Base-by-base conservation (phyloP, 2,888 invertebrate species). In the Rhagophthalmus giganteus region DNA sequence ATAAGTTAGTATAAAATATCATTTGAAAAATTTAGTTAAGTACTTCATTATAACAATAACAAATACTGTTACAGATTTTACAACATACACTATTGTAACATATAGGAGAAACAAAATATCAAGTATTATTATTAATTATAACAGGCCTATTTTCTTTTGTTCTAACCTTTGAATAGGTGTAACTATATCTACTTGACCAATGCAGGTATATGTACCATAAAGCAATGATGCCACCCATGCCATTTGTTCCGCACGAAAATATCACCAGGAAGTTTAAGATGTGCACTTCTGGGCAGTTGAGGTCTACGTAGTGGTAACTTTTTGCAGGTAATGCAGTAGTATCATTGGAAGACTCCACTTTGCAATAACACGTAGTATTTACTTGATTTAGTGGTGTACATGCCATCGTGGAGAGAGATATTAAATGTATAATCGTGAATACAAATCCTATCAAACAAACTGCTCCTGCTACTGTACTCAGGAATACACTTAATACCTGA, bases 151-250 rank as follows among this genome's bases (percentile, higher is more conserved):
- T 63, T 14, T 69, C 69, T 53, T 65, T 66, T 35, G 70, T 69
- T 37, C 65, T 54, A 16, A 74, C 73, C 62, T 72, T 71, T 2
- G 70, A 68, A 59, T 74, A 74, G 10, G 68, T 65, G 54, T 74
- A 70, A 34, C 66, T 61, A 52, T 73, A 73, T 14, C 75, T 67
- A 53, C 74, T 74, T 20, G 68, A 67, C 76, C 77, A 77, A 57
- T 78, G 76, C 32, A 77, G 63, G 53, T 74, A 73, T 42, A 78
- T 69, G 61, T 77, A 77, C 69, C 75, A 71, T 5, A 71, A 51
- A 31, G 74, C 70, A 7, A 76, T 61, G 12, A 76, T 46, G 4
- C 73, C 70, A 2, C 71, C 74, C 12, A 75, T 57, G 13, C 67
- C 59, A 62, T 76, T 77, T n/a, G 68, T 60, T 4, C 68, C 66